Evolutionary conservation across 2,113 vertebrate genomes (phyloP).

Genomic region (Corynorhinus townsendii): DNA sequence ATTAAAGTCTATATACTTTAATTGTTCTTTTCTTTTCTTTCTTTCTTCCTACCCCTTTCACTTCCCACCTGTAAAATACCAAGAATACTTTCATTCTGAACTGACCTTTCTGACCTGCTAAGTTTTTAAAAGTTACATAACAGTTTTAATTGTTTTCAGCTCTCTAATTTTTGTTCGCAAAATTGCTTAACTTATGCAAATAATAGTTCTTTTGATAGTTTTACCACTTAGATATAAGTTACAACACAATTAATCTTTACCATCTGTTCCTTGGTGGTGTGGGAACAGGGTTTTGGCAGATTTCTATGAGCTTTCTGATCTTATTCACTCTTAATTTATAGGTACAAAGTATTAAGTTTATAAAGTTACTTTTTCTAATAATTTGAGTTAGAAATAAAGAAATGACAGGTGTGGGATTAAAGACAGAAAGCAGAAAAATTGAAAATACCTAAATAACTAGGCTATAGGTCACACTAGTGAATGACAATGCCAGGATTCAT

Average conservation of each 20-base stretch:
- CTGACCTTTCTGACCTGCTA: conserved; percentile 33
- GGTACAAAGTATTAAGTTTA: neutral
- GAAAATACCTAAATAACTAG: neutral
- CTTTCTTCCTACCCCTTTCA: conserved; percentile 13
- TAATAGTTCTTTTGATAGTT: conserved; percentile 28
- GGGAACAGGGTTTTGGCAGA: neutral
- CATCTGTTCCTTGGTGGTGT: conserved; percentile 9
- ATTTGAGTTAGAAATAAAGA: conserved; percentile 36
- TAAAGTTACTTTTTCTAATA: conserved; percentile 12
- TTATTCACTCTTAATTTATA: conserved; percentile 15
- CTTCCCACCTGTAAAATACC: conserved; percentile 46
- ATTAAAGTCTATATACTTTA: conserved; percentile 23
- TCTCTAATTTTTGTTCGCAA: conserved; percentile 23
- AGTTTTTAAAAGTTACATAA: conserved; percentile 42
- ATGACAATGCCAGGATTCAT: neutral
- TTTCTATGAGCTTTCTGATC: neutral
- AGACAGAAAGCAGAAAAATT: conserved; percentile 5
- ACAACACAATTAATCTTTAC: neutral
- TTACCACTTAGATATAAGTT: neutral
- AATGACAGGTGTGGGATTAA: neutral
- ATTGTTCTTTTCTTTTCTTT: conserved; percentile 33
- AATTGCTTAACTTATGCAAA: neutral
- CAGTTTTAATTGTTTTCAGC: neutral
- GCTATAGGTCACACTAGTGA: neutral
- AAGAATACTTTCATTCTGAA: conserved; percentile 53